A percentile compares a stretch with the other conserved stretches of the same genome.
These are phyloP conservation scores for Protaetia brevitarsis DNA, from an alignment of 1,140 invertebrate species.

Conservation along the genomic window DNA sequence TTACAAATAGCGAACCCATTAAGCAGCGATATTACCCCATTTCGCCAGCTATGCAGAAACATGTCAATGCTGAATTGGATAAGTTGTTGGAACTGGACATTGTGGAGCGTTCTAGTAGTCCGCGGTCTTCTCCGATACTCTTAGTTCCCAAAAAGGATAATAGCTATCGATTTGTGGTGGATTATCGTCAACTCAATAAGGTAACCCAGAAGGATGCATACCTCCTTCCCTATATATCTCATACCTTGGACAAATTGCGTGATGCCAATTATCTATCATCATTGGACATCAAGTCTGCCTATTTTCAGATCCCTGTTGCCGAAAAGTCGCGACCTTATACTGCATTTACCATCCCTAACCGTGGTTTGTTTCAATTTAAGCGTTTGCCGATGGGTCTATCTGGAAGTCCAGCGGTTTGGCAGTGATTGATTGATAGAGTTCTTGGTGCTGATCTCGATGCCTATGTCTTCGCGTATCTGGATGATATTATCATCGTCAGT, in stretches of 20 bases:
- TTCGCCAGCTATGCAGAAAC: constrained; percentile 27
- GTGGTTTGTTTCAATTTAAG: background rate
- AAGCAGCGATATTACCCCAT: constrained; percentile 18
- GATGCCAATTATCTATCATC: background rate
- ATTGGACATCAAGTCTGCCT: constrained; percentile 2
- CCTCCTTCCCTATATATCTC: no score
- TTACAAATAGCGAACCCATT: background rate
- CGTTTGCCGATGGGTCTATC: constrained; percentile 13
- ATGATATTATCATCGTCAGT: constrained; percentile 38
- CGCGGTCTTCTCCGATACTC: no score
- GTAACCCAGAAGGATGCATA: no score
- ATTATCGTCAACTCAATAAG: no score
- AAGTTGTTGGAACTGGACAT: no score
- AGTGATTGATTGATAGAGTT: no score
- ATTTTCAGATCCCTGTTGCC: constrained; percentile 1
- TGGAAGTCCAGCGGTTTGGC: background rate
- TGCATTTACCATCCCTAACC: background rate
- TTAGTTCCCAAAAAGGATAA: no score
- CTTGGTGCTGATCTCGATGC: constrained; percentile 32
- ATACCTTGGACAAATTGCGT: constrained; percentile 16
- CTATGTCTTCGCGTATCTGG: constrained; percentile 36
- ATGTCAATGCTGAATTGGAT: no score
- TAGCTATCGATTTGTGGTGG: no score
- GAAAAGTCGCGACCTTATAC: background rate
- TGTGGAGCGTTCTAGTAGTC: no score